Conservation (phyloP, 2,888 invertebrate genomes). For the Drosophila fulvimacula region DNA sequence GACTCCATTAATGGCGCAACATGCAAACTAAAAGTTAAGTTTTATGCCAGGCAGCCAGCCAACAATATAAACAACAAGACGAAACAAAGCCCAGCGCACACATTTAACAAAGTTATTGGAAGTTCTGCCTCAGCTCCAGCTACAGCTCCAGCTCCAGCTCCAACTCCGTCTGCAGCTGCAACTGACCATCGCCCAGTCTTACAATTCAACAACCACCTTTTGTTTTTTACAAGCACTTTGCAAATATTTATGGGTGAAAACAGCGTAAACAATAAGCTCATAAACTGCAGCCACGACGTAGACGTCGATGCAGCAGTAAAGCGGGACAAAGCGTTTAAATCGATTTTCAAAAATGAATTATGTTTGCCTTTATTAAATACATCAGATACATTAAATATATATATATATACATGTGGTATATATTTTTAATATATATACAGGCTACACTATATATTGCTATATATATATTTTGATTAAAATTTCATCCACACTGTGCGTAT, state of each 20-base stretch:
- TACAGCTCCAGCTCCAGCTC: neutral
- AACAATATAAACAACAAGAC: conserved; percentile 16
- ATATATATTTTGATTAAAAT: conserved; percentile 5
- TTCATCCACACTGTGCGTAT: neutral
- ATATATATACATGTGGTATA: neutral
- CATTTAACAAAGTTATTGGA: conserved; percentile 69
- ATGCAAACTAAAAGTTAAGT: conserved; percentile 77
- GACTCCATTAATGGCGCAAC: conserved; percentile 70
- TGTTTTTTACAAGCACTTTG: conserved; percentile 79
- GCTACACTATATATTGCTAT: neutral
- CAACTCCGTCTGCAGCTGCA: neutral
- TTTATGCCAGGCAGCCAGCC: conserved; percentile 39
- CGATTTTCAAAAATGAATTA: conserved; percentile 77
- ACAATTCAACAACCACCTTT: conserved; percentile 57
- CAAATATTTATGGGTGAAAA: conserved; percentile 76
- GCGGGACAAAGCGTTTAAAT: conserved; percentile 59
- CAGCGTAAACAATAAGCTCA: conserved; percentile 78
- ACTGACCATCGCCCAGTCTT: conserved; percentile 61
- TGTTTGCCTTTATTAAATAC: conserved; percentile 62
- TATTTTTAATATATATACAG: conserved; percentile 8
- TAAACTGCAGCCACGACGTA: conserved; percentile 69
- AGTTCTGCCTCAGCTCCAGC: neutral
- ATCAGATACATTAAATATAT: conserved; percentile 1
- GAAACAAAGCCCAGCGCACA: conserved; percentile 44
- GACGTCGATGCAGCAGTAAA: conserved; percentile 32